These are phyloP conservation scores for Grus americana DNA, from an alignment of 2,113 vertebrate species.

Conservation along the genomic window DNA sequence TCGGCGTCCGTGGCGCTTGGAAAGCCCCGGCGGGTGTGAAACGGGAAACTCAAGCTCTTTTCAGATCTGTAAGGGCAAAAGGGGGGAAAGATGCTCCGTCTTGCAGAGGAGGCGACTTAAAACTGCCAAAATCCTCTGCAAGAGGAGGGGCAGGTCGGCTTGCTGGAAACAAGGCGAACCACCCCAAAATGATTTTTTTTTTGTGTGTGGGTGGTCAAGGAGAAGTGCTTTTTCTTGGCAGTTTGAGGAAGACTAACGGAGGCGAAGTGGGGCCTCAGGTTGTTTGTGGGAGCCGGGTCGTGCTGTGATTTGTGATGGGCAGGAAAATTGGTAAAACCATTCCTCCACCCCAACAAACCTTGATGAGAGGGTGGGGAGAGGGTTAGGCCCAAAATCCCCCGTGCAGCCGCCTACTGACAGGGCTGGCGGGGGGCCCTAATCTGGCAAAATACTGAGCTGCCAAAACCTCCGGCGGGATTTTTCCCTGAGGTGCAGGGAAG, in stretches of 20 bases:
- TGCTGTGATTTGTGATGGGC: not conserved
- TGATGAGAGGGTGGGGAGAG: not conserved
- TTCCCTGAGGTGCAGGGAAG: rapidly evolving
- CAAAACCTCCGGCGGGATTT: not conserved
- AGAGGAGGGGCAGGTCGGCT: not conserved
- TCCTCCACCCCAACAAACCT: not conserved
- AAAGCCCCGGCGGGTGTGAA: rapidly evolving
- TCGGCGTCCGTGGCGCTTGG: rapidly evolving
- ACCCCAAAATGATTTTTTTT: not conserved
- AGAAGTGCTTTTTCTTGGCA: conserved; percentile 28
- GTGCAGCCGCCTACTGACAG: rapidly evolving
- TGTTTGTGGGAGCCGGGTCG: rapidly evolving
- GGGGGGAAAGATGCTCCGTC: not conserved
- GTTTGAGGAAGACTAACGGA: not conserved
- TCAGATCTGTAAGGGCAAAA: not conserved
- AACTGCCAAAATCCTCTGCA: not conserved
- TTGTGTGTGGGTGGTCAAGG: not conserved
- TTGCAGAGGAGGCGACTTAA: not conserved
- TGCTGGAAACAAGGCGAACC: not conserved
- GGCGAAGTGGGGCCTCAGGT: not conserved
- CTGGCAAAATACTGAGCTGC: rapidly evolving
- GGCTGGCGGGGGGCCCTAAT: rapidly evolving
- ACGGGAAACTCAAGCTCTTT: not conserved
- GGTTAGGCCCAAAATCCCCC: not conserved
- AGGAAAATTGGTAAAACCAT: not conserved